Base-by-base conservation (phyloP, 2,113 vertebrate species). In the Pycnonotus jocosus region DNA sequence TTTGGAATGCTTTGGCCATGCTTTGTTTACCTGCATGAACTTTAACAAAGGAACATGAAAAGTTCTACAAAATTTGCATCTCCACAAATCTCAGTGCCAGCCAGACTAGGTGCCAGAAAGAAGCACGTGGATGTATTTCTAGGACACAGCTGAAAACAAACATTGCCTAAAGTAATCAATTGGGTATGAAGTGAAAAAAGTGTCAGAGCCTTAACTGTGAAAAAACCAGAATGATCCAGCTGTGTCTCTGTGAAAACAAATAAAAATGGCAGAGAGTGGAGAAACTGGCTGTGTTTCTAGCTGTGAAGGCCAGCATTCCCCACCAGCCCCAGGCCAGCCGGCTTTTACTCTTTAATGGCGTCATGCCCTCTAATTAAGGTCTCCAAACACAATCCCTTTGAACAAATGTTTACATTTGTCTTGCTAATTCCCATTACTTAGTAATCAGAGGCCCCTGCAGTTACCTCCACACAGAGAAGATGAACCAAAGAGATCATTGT, bases 361-460 rank as follows among this genome's bases (percentile, higher is more conserved):
- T 86, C 72, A 45, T 88, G 81, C 88, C 93, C 96, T 95, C 91
- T 95, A 97, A 97, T 96, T 97, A 96, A 88, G 78, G 42, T 51
- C 82, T 81, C 72, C 61, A 92, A 94, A 48, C 78, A 83, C 81
- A 95, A 92, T 44, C 45, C 48, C 89, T 96, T 96, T 96, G 95
- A 96, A 97, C 86, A 95, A 95, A 81, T 96, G 92, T 95, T 94
- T 95, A 79, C 95, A 87, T 96, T 95, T 96, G 79, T 95, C 92
- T 90, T 94, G 66, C 87, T 97, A 96, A 94, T 90, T 86, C 53
- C 80, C 84, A 82, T 89, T 81, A 86, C 62, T 90, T 93, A 92
- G 79, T 87, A 91, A 88, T 72, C 80, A 91, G 81, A 87, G 58
- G 57, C 45, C 86, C 40, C 68, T 88, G 70, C 33, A 91, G 80